Evolutionary conservation across 2,113 vertebrate genomes (phyloP), one percentile per base, ranked within the genome.

Genomic region (Ochotona princeps): DNA sequence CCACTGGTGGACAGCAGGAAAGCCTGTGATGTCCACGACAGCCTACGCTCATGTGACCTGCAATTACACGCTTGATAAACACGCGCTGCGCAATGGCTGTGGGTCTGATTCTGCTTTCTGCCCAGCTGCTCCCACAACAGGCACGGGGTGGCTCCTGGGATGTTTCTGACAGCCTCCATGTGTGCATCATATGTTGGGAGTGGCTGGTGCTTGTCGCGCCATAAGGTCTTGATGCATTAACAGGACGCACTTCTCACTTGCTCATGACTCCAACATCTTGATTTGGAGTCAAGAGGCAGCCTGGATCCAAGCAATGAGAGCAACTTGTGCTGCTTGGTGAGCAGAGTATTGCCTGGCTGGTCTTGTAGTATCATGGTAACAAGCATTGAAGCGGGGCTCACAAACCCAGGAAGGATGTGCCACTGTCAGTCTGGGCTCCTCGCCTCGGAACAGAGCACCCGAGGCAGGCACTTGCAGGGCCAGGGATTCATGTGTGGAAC

Each of bases 51-150:
- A 18, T 38, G 47, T 54, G 12, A 81, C 87, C 72, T 0, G n/a
- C n/a, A 32, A 30, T 17, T 89, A 7, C 92, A 76, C 69, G 26
- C 60, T 72, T 89, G 89, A 95, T 94, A 95, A 96, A 94, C 65
- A n/a, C 28, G 67, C 89, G 54, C 85, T 51, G 79, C 87, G 60
- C 11, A 28, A 38, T 44, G 32, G 18, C 13, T 57, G 54, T 57
- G 54, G 54, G 18, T 87, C 8, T 32, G 84, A 0, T 93, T 90
- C 78, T 89, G 32, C 4, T 5, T 66, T 47, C 60, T 44, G 4
- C 69, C 44, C 26, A 51, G 63, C 10, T 7, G 49, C 47, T 30
- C 63, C 83, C 72, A n/a, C 35, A 72, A 35, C 7, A 61, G 23
- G 28, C 17, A 5, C 30, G 25, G 23, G 9, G 0, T 3, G 54